Base-by-base conservation (phyloP, 2,888 invertebrate genomes). In the Lordiphosa fenestrarum region DNA sequence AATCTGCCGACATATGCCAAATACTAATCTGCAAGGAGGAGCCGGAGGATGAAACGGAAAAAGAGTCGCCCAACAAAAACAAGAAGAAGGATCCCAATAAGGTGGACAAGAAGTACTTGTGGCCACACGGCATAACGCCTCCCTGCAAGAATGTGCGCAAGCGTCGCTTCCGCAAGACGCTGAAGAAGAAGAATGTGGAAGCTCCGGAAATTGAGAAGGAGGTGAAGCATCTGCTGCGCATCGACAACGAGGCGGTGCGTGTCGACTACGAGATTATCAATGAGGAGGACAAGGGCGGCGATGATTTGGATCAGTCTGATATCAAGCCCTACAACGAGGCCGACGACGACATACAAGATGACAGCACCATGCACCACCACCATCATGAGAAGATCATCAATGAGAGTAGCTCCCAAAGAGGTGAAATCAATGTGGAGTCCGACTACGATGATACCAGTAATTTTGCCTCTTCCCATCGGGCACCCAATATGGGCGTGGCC, bases 141-240 rank as follows among this genome's bases (percentile, higher is more conserved):
- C 98, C 99, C 0, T 91, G 98, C 57, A 99, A 99, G 89, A 99
- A 99, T 90, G 96, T 98, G 0, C 92, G 98, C 7, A 95, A 95
- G 74, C 92, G 98, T 53, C 92, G 98, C 57, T 98, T 98, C 85
- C 92, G 98, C 35, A 98, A 98, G 90, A 98, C 98, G 0, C 89
- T 98, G 25, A 97, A 96, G 88, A 99, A 99, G 89, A 99, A 99
- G 90, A 96, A 95, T 90, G 96, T 96, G 1, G 98, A 98, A 90
- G 96, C 97, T 21, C 98, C 98, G 0, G 98, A 99, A 91, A 97
- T 98, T 69, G 99, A 99, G 87, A 98, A 98, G 88, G 99, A 99
- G 91, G 97, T 99, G 0, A 98, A 98, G 88, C 91, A 98, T 37
- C 90, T 99, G 53, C 91, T 99, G 6, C 91, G 98, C 67, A 94